Evolutionary conservation across 2,113 vertebrate genomes (phyloP), one percentile per base, ranked within the genome.

Genomic region (Pachypanchax playfairii): DNA sequence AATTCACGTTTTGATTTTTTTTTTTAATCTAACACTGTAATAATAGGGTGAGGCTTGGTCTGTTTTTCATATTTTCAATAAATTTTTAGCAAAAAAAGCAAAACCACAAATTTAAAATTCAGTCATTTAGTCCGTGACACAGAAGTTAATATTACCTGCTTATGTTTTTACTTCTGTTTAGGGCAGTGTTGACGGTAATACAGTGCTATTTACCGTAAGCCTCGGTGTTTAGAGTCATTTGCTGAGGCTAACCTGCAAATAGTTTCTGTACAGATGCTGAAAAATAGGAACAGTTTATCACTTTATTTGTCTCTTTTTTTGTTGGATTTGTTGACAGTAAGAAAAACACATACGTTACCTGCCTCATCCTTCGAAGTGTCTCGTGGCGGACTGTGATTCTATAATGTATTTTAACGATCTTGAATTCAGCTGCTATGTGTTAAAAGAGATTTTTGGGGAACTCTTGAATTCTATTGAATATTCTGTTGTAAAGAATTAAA

Each of bases 11-110:
- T 6, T 31, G 15, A 46, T 57, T 39, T 60, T 12, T 64, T 69
- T 12, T 31, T 25, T 28, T 44, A 65, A 70, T n/a, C 29, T 35
- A 14, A 75, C 47, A 73, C 63, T 81, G 64, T 58, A 63, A 66
- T 65, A 41, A 7, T 8, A 47, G 5, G 15, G 7, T 20, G 7
- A 21, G 54, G 29, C 47, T 41, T 22, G 46, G 15, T 41, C 2
- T 9, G 2, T 22, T 73, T 64, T n/a, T 28, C 18, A 29, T 18
- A 20, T 17, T 58, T 39, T 43, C 50, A 29, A 43, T 38, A 15
- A 14, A 12, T 22, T 53, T 36, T 53, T 26, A 4, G 7, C 10
- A 49, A 29, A 11, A 4, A 7, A 7, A 29, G 28, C 28, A 29
- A 29, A 29, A 29, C 28, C 28, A 29, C n/a, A n/a, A n/a, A n/a